Evolutionary conservation across 2,113 vertebrate species (phyloP).

Genomic region (Lagopus leucura): DNA sequence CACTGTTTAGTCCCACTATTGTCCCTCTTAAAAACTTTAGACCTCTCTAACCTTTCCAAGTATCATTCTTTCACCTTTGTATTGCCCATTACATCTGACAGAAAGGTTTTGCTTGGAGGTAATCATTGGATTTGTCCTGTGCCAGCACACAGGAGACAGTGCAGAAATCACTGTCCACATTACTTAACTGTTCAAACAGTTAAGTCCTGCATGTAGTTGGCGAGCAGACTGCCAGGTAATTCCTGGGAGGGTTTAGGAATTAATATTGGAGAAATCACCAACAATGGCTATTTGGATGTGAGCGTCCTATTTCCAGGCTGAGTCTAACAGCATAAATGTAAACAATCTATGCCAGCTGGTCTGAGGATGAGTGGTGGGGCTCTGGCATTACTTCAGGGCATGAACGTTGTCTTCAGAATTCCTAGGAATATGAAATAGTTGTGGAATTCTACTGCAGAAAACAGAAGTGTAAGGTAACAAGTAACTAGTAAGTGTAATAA

Average conservation of each 20-base stretch:
- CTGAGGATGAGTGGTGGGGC: background rate
- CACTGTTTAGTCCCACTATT: background rate
- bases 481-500: conserved; percentile 2
- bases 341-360: background rate
- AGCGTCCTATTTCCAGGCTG: background rate
- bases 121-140: background rate
- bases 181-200: background rate
- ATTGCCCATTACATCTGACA: background rate
- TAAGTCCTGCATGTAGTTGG: background rate
- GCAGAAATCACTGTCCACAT: background rate
- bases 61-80: background rate
- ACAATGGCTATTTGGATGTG: background rate
- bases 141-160: background rate
- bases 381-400: background rate
- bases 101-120: background rate
- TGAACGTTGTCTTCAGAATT: background rate
- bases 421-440: background rate
- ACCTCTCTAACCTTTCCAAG: accelerated
- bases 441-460: background rate
- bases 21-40: background rate
- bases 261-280: background rate
- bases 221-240: background rate
- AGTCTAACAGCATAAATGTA: background rate
- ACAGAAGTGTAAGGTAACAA: background rate
- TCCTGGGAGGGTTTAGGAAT: background rate